Conservation (phyloP, 2,113 vertebrate species). For the Poeciliopsis turrubarensis region DNA sequence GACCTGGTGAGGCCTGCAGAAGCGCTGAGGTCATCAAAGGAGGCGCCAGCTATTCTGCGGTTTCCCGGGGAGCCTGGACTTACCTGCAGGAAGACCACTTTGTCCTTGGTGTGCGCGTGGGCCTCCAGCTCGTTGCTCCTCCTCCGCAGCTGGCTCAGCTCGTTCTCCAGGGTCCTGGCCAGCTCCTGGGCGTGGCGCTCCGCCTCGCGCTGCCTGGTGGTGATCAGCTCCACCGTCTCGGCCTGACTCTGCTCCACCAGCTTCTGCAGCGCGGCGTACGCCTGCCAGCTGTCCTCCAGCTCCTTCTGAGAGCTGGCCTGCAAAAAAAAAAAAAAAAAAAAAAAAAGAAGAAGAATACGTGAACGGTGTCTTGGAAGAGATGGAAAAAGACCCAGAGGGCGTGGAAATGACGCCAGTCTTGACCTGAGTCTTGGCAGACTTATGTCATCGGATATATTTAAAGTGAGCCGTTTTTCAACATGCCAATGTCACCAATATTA, state of each 20-base stretch:
- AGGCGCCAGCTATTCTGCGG: neutral
- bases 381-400: too few species aligned
- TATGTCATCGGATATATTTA: too few species aligned
- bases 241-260: slow-evolving; percentile 82
- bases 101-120: slow-evolving; percentile 68
- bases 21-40: neutral
- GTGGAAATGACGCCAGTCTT: neutral
- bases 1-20: too few species aligned
- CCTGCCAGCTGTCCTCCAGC: slow-evolving; percentile 83
- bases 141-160: slow-evolving; percentile 76
- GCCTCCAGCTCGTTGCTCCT: slow-evolving; percentile 77
- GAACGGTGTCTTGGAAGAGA: neutral
- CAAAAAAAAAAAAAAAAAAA: too few species aligned
- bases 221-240: slow-evolving; percentile 79
- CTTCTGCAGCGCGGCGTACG: slow-evolving; percentile 79
- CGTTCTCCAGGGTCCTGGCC: slow-evolving; percentile 75
- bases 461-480: too few species aligned
- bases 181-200: slow-evolving; percentile 77
- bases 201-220: slow-evolving; percentile 63
- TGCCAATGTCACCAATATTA: too few species aligned
- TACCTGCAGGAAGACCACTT: slow-evolving; percentile 80
- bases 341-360: too few species aligned
- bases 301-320: slow-evolving; percentile 79
- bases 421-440: too few species aligned
- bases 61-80: neutral